These are phyloP conservation scores for Tragopan temminckii DNA, from an alignment of 2,797 vertebrate genomes.

Conservation along the genomic window DNA sequence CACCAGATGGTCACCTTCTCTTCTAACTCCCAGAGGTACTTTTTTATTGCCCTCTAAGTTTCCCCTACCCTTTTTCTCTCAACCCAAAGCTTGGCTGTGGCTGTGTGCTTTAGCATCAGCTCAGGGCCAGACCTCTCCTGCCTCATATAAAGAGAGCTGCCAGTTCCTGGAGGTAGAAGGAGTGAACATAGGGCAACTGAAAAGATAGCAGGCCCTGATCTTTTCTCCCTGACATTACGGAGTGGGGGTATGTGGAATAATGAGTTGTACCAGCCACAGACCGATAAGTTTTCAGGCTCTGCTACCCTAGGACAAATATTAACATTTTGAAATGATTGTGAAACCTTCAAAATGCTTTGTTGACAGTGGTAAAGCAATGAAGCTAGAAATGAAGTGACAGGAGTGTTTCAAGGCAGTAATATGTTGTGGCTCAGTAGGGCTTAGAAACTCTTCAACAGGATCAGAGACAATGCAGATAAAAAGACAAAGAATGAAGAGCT, in stretches of 20 bases:
- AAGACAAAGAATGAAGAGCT: background rate
- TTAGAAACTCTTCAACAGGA: background rate
- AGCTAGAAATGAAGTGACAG: background rate
- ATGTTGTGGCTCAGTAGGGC: background rate
- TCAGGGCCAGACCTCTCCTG: background rate
- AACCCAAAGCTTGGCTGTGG: background rate
- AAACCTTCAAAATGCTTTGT: background rate
- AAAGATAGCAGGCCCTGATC: background rate
- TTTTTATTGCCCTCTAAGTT: background rate
- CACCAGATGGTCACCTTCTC: background rate
- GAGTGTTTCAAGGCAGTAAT: background rate
- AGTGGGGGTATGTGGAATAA: background rate
- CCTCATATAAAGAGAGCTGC: accelerated
- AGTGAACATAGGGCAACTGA: background rate
- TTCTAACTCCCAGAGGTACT: accelerated
- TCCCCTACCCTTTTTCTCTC: background rate
- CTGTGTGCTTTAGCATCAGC: accelerated
- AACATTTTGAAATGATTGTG: background rate
- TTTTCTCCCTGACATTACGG: background rate
- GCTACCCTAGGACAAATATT: background rate
- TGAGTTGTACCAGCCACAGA: background rate
- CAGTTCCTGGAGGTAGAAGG: background rate
- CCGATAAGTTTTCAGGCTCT: background rate
- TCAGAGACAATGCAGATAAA: background rate
- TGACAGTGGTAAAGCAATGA: background rate